phyloP scores from a whole-genome alignment of 2,888 invertebrate species.

The Drosophila yooni region DNA sequence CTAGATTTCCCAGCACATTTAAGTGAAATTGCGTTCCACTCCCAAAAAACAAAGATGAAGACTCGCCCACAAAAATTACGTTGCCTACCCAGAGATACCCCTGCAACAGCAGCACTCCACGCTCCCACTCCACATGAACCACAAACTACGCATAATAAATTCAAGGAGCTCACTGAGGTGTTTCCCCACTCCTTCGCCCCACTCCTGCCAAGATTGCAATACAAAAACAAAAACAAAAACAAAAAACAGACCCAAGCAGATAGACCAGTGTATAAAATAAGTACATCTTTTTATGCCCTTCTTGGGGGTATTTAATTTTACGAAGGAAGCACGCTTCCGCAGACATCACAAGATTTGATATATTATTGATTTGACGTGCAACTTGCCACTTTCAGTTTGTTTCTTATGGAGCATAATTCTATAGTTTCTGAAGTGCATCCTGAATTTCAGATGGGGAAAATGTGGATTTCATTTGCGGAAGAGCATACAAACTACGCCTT shows the following conservation, averaged over 20 bases:
- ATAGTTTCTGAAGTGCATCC: background rate
- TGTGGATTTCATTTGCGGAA: background rate
- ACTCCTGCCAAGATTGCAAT: conserved; percentile 25
- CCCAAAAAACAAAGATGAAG: conserved; percentile 22
- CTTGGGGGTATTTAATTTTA: background rate
- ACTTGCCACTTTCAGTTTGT: background rate
- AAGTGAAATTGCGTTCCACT: conserved; percentile 31
- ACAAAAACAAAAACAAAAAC: conserved; percentile 12
- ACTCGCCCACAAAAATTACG: conserved; percentile 50
- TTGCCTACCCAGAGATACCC: background rate
- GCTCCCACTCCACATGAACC: conserved; percentile 10
- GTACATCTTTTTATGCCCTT: conserved; percentile 11
- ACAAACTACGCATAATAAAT: conserved; percentile 64
- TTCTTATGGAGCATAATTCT: background rate
- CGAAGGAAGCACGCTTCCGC: background rate
- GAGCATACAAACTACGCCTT: background rate
- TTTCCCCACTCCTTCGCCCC: conserved; percentile 26
- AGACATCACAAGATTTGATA: background rate
- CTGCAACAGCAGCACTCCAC: background rate
- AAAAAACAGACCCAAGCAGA: conserved; percentile 29
- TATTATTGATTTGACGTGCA: background rate
- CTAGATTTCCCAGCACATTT: conserved; percentile 55
- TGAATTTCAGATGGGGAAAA: background rate
- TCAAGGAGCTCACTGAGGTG: conserved; percentile 60
- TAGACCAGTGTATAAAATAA: conserved; percentile 29